Percentiles rank a stretch among this genome's conserved stretches.
Conservation (phyloP, 2,113 vertebrate genomes). For the Sciurus niger region DNA sequence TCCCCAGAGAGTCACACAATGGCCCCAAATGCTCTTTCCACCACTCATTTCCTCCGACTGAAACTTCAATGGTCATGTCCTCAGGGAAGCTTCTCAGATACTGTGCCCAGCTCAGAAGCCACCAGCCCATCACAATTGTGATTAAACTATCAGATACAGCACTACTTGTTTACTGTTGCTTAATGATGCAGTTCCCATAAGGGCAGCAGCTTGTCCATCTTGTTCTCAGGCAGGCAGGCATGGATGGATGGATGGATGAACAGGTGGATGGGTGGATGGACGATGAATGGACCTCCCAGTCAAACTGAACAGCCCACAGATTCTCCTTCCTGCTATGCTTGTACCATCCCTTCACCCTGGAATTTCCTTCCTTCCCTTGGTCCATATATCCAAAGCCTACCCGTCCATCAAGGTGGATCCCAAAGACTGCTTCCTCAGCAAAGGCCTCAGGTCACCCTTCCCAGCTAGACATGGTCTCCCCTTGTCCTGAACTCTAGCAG, state of each 20-base stretch:
- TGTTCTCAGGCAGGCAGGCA: too few species aligned
- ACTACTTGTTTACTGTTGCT: too few species aligned
- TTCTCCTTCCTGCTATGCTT: too few species aligned
- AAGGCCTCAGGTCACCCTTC: not conserved
- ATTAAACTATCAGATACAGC: not conserved
- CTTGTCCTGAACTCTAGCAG: not conserved
- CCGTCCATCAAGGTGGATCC: not conserved
- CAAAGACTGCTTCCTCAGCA: not conserved
- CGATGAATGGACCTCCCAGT: not conserved
- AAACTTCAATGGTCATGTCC: not conserved
- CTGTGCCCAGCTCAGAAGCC: not conserved
- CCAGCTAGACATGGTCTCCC: too few species aligned
- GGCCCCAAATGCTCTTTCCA: not conserved
- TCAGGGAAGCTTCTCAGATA: not conserved
- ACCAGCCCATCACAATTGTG: accelerated
- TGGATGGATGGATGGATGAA: accelerated
- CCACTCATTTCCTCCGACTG: accelerated
- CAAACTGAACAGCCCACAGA: not conserved
- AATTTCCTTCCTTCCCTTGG: not conserved
- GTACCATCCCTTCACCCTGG: accelerated
- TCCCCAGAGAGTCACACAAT: not conserved
- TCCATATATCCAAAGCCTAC: not conserved
- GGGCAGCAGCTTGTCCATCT: not conserved
- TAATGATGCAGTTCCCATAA: not conserved
- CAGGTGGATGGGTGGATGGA: not conserved